Evolutionary conservation across 2,888 invertebrate genomes (phyloP), one percentile per base, ranked within the genome.

Genomic region (Dorcus parallelipipedus): DNA sequence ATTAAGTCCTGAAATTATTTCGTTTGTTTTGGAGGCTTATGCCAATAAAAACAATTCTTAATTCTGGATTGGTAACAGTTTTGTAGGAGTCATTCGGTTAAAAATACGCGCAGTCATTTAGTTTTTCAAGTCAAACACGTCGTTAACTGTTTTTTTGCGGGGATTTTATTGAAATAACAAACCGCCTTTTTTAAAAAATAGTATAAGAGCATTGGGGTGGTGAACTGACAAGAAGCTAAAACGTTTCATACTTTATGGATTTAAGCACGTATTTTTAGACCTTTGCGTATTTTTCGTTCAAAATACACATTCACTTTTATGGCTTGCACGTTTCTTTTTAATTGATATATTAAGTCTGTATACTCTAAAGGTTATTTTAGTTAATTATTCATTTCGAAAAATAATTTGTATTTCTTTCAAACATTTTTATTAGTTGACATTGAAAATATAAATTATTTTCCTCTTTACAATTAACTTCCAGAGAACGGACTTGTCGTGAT

Each of bases 1-100:
- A 62, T 62, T 62, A 58, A 59, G 55, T 52, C 38, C 43, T 38
- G 42, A 54, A 61, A 52, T 58, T 61, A 56, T 52, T 56, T 49
- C 49, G 52, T 56, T 51, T 59, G 61, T 61, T 61, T 59, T 56
- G 52, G 58, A 49, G 47, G 48, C 48, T 43, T 38, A 47, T 47
- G 62, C 62, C 62, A 62, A 62, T 55, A 51, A 54, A 62, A 62
- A 62, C 62, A 62, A 60, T 51, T 52, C 51, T 52, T 39, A 54
- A 54, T 60, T 58, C 52, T 49, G 49, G 52, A 59, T 56, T 50
- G 43, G 51, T 54, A 59, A 59, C 51, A 45, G 51, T 56, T 56
- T 45, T 51, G 51, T 51, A 23, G 45, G 33, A 45, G 51, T 56
- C 51, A 51, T 56, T 45, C 14, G 45, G 38, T 51, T 43, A 51